Base-by-base conservation (phyloP, 2,797 vertebrate genomes). In the Mallotus villosus region DNA sequence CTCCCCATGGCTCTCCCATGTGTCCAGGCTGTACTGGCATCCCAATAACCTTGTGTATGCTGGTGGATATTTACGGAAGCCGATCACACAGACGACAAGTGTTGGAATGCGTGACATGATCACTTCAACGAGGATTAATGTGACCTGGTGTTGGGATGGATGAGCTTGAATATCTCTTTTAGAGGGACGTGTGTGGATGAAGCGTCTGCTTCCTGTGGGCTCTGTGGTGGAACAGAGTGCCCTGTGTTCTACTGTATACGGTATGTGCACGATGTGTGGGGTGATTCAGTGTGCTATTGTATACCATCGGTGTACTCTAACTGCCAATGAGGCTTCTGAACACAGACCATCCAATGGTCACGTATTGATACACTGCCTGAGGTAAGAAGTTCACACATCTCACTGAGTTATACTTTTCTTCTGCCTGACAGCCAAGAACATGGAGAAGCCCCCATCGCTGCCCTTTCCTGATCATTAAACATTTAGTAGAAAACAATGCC, bases 61-160 rank as follows among this genome's bases (percentile, higher is more conserved):
- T n/a, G 41, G 16, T 67, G 69, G 81, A 81, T 86, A 86, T 89
- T 89, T 92, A 84, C 82, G 74, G 83, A 85, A 69, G 68, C 58
- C 14, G 46, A 81, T 80, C 73, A 64, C 80, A 78, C 75, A 72
- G 72, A 67, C 73, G 77, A 75, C 76, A 79, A 77, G 75, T 75
- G 74, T 85, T 75, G 81, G 79, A 46, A 80, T 63, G 72, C 66
- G 67, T 64, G 76, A 84, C 84, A 76, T 67, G 63, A 63, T 63
- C 66, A 46, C 71, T 64, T 59, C 66, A 84, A 70, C 63, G 55
- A 65, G 78, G 75, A 80, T 75, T 75, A 53, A 70, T 80, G 82
- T 70, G 68, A 75, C 68, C 22, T 34, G 27, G 59, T 25, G 72
- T 78, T 70, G 53, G 70, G 55, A 78, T 16, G 51, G 69, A 81